phyloP scores from a whole-genome alignment of 2,888 invertebrate species.

The Cordylochernes scorpioides region DNA sequence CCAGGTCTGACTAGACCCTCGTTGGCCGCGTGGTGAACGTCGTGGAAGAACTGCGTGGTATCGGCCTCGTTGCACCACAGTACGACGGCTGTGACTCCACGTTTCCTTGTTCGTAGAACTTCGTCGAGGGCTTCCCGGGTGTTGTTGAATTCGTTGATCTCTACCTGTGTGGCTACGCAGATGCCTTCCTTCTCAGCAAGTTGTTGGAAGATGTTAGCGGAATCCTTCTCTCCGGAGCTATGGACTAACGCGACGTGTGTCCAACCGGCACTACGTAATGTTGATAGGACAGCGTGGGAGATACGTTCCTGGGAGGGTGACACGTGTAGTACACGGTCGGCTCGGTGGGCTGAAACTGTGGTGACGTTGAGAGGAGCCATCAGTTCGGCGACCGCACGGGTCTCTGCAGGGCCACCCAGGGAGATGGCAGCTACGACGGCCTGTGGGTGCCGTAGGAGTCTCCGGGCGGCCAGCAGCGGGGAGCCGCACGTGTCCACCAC shows the following conservation, averaged over 20 bases:
- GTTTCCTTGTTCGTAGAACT: background rate
- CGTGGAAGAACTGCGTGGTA: conserved; percentile 3
- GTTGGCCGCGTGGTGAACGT: conserved; percentile 4
- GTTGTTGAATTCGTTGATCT: conserved; percentile 1
- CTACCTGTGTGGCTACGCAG: conserved; percentile 5
- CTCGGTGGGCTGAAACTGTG: conserved; percentile 8
- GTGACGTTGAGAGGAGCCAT: conserved; percentile 11
- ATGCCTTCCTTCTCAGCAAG: conserved; percentile 5
- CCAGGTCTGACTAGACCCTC: conserved; percentile 3
- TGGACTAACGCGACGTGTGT: conserved; percentile 4
- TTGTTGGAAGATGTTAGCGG: no score
- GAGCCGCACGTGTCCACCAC: conserved; percentile 12
- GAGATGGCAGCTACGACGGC: conserved; percentile 4
- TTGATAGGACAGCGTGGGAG: conserved; percentile 4
- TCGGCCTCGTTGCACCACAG: conserved; percentile 4
- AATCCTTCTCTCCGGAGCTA: no score
- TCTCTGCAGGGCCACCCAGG: conserved; percentile 3
- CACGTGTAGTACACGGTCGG: conserved; percentile 3
- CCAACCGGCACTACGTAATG: conserved; percentile 5
- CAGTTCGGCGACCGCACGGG: conserved; percentile 5
- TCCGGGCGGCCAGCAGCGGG: conserved; percentile 8
- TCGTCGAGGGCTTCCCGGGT: conserved; percentile 1
- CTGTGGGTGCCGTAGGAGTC: no score
- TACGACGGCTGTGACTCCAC: conserved; percentile 9
- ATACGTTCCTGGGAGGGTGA: conserved; percentile 3